phyloP scores from a whole-genome alignment of 2,888 invertebrate genomes.

The Invenusta paracnida region DNA sequence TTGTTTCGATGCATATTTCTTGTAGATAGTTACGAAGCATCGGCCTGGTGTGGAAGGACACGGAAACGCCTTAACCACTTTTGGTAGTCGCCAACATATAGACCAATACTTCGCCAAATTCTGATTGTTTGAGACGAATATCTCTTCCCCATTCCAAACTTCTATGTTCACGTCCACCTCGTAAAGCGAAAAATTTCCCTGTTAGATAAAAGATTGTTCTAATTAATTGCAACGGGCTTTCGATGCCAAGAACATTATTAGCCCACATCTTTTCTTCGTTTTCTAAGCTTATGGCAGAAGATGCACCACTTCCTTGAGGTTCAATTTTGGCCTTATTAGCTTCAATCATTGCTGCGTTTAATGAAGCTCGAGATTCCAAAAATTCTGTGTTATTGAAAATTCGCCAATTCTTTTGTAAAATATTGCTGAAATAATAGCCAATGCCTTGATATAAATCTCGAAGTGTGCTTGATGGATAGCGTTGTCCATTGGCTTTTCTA shows the following conservation, averaged over 20 bases:
- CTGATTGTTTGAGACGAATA: constrained; percentile 21
- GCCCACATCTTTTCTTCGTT: constrained; percentile 22
- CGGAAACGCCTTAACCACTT: constrained; percentile 23
- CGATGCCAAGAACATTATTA: constrained; percentile 21
- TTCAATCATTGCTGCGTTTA: constrained; percentile 34
- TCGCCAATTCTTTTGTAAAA: constrained; percentile 28
- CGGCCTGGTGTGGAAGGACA: constrained; percentile 16
- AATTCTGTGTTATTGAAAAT: constrained; percentile 34
- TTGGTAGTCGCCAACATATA: background rate
- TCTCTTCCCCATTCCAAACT: constrained; percentile 12
- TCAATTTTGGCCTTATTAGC: constrained; percentile 26
- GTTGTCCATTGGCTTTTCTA: constrained; percentile 2
- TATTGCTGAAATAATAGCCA: constrained; percentile 30
- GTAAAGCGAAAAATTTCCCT: constrained; percentile 7
- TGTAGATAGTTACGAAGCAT: constrained; percentile 27
- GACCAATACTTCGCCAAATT: constrained; percentile 1
- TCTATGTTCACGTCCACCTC: constrained; percentile 8
- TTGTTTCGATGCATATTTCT: constrained; percentile 27
- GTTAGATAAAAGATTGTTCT: constrained; percentile 30
- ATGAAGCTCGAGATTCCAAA: constrained; percentile 6
- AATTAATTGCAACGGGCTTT: constrained; percentile 26
- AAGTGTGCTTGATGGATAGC: constrained; percentile 26
- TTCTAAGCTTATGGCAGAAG: constrained; percentile 21
- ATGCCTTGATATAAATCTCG: constrained; percentile 31
- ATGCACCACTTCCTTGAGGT: constrained; percentile 30